Evolutionary conservation across 2,797 vertebrate species (phyloP).

Genomic region (Pangasius larnaudii): DNA sequence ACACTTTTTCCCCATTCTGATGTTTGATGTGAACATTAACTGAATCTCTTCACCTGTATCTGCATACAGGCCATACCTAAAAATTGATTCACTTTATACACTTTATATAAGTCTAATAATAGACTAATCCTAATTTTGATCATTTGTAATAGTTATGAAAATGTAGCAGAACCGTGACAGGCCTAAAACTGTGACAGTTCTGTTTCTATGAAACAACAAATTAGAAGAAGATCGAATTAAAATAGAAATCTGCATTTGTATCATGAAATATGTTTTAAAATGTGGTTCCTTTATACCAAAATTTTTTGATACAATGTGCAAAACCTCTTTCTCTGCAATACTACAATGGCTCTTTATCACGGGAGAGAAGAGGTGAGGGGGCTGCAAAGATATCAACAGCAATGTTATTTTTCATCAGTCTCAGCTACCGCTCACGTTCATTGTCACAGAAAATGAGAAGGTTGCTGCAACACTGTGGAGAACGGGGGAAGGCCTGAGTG

Average conservation of each 20-base stretch:
- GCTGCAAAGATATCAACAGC: constrained; percentile 52
- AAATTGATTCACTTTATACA: background rate
- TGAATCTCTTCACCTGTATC: too few relatives aligned
- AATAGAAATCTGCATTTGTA: background rate
- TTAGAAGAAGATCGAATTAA: background rate
- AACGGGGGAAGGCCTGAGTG: constrained; percentile 54
- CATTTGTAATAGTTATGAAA: background rate
- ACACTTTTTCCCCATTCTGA: too few relatives aligned
- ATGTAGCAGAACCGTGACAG: background rate
- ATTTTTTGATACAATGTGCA: constrained; percentile 27
- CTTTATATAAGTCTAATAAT: background rate
- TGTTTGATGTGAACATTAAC: too few relatives aligned
- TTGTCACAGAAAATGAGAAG: constrained; percentile 69
- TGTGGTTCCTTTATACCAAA: constrained; percentile 34
- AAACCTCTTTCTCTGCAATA: constrained; percentile 47
- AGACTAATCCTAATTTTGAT: background rate
- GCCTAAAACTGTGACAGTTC: background rate
- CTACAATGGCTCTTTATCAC: constrained; percentile 49
- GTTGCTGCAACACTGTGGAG: constrained; percentile 57
- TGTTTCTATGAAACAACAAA: background rate
- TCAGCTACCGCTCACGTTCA: constrained; percentile 62
- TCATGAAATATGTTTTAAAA: constrained; percentile 32
- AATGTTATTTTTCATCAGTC: constrained; percentile 62
- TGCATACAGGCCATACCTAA: background rate
- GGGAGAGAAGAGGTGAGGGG: constrained; percentile 12